phyloP scores from a whole-genome alignment of 1,140 invertebrate species.

The Leucophenga varia region DNA sequence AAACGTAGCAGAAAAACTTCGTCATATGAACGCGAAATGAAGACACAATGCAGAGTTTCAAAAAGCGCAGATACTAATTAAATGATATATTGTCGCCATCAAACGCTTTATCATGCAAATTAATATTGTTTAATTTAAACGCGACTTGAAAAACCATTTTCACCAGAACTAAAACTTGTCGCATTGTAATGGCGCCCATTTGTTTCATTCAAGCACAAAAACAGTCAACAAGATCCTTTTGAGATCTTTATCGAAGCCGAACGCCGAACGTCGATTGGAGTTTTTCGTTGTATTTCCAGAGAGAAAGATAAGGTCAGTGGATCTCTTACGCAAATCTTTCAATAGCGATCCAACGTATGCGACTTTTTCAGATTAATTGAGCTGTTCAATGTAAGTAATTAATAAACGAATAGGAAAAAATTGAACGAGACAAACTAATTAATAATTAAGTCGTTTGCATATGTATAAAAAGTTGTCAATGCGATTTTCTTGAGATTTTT shows the following conservation, averaged over 20 bases:
- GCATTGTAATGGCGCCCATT: constrained; percentile 42
- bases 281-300: constrained; percentile 12
- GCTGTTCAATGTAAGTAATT: constrained; percentile 49
- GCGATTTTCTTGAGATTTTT: too few relatives aligned
- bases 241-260: constrained; percentile 43
- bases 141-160: constrained; percentile 49
- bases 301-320: constrained; percentile 46
- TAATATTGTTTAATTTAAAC: constrained; percentile 50
- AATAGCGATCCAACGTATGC: constrained; percentile 19
- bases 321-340: constrained; percentile 43
- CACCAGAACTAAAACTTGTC: constrained; percentile 54
- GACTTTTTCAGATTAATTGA: constrained; percentile 40
- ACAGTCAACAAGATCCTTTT: constrained; percentile 50
- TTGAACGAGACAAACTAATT: constrained; percentile 44
- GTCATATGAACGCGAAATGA: too few relatives aligned
- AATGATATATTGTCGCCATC: constrained; percentile 46
- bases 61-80: constrained; percentile 54
- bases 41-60: too few relatives aligned
- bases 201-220: constrained; percentile 24
- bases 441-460: constrained; percentile 44
- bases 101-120: constrained; percentile 40
- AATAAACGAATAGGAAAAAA: constrained; percentile 50
- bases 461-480: too few relatives aligned
- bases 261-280: constrained; percentile 28
- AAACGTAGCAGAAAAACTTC: too few relatives aligned